Evolutionary conservation across 2,113 vertebrate species (phyloP).

Genomic region (Pterocles orientalis): DNA sequence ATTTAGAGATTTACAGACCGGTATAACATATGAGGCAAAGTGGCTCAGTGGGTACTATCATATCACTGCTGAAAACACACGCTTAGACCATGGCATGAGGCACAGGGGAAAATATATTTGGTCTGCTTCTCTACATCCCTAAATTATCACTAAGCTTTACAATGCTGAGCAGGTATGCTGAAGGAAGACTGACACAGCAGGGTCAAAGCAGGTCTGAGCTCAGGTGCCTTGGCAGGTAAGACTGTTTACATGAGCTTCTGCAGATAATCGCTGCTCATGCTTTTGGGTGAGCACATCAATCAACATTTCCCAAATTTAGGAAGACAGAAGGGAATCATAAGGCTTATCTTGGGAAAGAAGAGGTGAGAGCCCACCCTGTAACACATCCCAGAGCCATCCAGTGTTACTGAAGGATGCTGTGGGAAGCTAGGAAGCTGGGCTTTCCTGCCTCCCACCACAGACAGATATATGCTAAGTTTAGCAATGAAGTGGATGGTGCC

Average conservation of each 20-base stretch:
- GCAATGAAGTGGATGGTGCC: background rate
- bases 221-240: background rate
- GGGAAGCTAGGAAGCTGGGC: background rate
- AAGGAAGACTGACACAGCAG: background rate
- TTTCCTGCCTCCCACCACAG: background rate
- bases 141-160: background rate
- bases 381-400: background rate
- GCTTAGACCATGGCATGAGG: background rate
- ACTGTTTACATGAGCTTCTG: background rate
- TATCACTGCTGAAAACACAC: background rate
- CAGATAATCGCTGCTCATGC: background rate
- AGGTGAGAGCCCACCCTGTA: background rate
- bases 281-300: background rate
- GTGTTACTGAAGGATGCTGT: background rate
- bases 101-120: background rate
- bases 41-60: background rate
- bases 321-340: background rate
- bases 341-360: background rate
- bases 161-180: background rate
- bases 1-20: constrained; percentile 9
- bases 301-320: background rate
- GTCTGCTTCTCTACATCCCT: background rate
- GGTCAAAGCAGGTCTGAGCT: background rate
- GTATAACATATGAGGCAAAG: background rate
- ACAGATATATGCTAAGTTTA: background rate